phyloP scores from a whole-genome alignment of 2,797 vertebrate species.

The Manis crassicaudata region DNA sequence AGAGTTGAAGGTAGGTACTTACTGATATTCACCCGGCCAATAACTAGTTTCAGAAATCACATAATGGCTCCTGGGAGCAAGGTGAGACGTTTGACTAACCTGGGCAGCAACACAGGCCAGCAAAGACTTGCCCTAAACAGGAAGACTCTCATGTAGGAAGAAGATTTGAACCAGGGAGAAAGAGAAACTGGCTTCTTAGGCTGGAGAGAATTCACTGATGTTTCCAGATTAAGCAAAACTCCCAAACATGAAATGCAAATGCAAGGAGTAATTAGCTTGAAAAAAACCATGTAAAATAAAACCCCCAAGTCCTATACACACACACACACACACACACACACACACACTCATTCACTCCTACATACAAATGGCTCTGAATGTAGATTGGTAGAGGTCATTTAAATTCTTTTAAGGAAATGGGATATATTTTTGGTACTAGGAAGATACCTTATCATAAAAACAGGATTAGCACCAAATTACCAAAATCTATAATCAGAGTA shows the following conservation, averaged over 20 bases:
- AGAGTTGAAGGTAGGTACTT: neutral
- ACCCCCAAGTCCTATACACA: neutral
- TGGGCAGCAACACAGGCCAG: neutral
- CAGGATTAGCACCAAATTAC: neutral
- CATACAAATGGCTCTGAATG: neutral
- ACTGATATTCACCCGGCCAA: neutral
- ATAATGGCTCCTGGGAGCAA: neutral
- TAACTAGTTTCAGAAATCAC: slow-evolving; percentile 5
- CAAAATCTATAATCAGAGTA: neutral
- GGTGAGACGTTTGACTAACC: neutral
- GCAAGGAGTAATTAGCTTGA: slow-evolving; percentile 8
- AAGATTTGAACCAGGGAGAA: neutral
- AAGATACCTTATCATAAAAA: neutral
- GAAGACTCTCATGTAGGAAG: neutral
- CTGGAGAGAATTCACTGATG: neutral
- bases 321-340: neutral
- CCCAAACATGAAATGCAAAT: slow-evolving; percentile 34
- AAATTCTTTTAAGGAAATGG: neutral
- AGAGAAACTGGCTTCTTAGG: neutral
- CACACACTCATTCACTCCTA: neutral
- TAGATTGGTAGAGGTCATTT: neutral
- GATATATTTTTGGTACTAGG: neutral
- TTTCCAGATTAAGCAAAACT: neutral
- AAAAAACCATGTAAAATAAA: neutral
- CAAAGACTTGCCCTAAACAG: neutral